Evolutionary conservation across 2,113 vertebrate species (phyloP), one percentile per base, ranked within the genome.

Genomic region (Chunga burmeisteri): DNA sequence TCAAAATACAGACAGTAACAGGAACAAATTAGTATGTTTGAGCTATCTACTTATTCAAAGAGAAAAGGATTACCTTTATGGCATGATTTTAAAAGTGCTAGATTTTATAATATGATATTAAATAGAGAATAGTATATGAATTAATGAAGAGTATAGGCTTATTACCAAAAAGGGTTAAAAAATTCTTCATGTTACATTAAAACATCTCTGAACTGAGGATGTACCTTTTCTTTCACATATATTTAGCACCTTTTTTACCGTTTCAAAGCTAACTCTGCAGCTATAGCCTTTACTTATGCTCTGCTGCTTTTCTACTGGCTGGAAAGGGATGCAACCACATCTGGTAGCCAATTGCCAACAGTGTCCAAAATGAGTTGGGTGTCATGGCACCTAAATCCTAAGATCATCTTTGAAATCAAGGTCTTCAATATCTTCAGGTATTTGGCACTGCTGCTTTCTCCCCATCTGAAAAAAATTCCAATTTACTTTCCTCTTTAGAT

Each of bases 401-500:
- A 87, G 49, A 90, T 92, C 91, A 91, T 91, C 92, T 97, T 96
- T 89, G 93, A 95, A 98, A 98, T 94, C 63, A 72, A 72, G 30
- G 58, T 84, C 82, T 96, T 93, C 73, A 70, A 10, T 78, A 91
- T 75, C 82, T 93, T 86, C 67, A 86, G 86, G 63, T 91, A 88
- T 86, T 83, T 95, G 46, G 42, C 44, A 86, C 32, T 90, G 52
- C 40, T 83, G 58, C 74, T 94, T 32, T 90, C 79, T 95, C 71
- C 80, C 29, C 86, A 93, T 61, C 25, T 85, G 92, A 97, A 96
- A 94, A 96, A 95, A 97, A 88, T 73, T 97, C 86, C 94, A 97
- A 97, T 97, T 98, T 97, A 85, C 62, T 97, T 97, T 95, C 73
- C 86, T 93, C 81, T 97, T 97, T 94, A 97, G 94, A 97, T 94